These are phyloP conservation scores for Nebria brevicollis DNA, from an alignment of 2,888 invertebrate genomes.

Conservation along the genomic window DNA sequence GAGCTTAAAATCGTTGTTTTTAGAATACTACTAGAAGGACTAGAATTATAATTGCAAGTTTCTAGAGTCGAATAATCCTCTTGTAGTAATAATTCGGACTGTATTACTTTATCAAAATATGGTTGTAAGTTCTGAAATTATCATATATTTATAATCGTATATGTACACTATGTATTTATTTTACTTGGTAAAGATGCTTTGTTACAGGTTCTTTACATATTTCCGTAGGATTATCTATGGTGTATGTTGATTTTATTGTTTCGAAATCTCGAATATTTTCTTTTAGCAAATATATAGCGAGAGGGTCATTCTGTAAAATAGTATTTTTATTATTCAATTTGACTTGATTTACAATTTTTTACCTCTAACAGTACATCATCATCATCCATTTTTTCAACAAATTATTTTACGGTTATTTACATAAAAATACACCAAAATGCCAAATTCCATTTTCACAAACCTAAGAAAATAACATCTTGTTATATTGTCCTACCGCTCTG, in stretches of 20 bases:
- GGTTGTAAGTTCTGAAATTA: slow-evolving; percentile 21
- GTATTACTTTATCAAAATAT: slow-evolving; percentile 30
- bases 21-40: slow-evolving; percentile 3
- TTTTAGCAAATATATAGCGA: slow-evolving; percentile 38
- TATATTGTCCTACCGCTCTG: too few relatives aligned
- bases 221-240: slow-evolving; percentile 3
- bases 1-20: slow-evolving; percentile 25
- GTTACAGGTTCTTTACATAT: background rate
- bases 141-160: background rate
- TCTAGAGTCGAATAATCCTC: slow-evolving; percentile 35
- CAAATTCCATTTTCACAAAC: background rate
- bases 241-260: slow-evolving; percentile 16
- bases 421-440: too few relatives aligned
- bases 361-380: slow-evolving; percentile 34
- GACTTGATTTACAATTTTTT: slow-evolving; percentile 2
- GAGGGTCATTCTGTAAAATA: slow-evolving; percentile 36
- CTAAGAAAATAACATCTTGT: background rate
- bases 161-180: background rate
- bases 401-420: background rate
- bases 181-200: slow-evolving; percentile 21
- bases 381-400: slow-evolving; percentile 9
- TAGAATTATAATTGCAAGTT: slow-evolving; percentile 18
- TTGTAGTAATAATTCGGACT: slow-evolving; percentile 33
- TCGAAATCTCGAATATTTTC: slow-evolving; percentile 34
- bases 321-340: slow-evolving; percentile 2